Evolutionary conservation across 2,888 invertebrate species (phyloP), one percentile per base, ranked within the genome.

Genomic region (Furcula furcula): DNA sequence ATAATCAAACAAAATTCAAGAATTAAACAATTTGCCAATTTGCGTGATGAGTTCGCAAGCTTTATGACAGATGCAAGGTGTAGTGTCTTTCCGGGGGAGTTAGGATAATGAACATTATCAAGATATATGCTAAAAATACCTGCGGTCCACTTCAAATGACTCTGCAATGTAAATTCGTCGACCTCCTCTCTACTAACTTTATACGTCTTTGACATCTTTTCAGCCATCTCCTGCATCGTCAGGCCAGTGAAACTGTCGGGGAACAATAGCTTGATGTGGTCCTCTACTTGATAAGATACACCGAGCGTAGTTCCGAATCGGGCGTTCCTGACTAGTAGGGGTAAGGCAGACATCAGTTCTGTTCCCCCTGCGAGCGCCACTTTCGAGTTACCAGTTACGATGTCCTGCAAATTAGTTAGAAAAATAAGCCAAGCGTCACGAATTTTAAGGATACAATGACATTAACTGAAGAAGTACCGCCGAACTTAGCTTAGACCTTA

Each of bases 261-360:
- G 82, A 72, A 54, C 19, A 73, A 63, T 5, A 42, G 67, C 33
- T 74, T 74, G 9, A 84, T 71, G 14, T 78, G 71, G 75, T 98
- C 98, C 82, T 98, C 98, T 21, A 98, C 76, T 59, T 90, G 82
- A 36, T 93, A 91, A 30, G 93, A 92, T 10, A 85, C 79, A 0
- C 98, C 98, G 1, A 99, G 86, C 1, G 92, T 88, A 4, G 96
- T 94, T 3, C 98, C 98, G 76, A 97, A 98, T 20, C 98, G 91
- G n/a, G 95, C 87, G 61, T 95, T 93, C 36, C 98, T 90, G 0
- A 95, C 94, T 12, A 94, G 89, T 70, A 94, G 95, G 0, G 99
- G 99, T 4, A 94, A 79, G 60, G 96, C 93, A 2, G 97, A 97
- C 99, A 99, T 99, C 65, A 94, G 95, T 62, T 99, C 99, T 18